These are phyloP conservation scores for Sussaba pulchella DNA, from an alignment of 2,888 invertebrate species.

Conservation along the genomic window DNA sequence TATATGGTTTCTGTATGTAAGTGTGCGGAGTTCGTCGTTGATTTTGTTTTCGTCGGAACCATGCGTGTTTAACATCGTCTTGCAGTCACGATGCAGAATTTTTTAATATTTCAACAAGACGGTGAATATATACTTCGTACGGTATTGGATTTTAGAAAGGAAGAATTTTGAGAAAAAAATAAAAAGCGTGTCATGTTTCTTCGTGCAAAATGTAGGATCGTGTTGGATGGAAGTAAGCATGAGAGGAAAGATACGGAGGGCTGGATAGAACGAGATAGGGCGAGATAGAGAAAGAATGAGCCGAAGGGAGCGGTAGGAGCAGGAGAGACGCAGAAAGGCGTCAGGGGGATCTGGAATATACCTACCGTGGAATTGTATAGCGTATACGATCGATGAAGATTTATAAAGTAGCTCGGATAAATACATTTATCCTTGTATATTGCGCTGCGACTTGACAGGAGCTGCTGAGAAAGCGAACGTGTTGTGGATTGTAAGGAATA, in stretches of 20 bases:
- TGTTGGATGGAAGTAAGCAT: not conserved
- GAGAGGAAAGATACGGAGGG: not conserved
- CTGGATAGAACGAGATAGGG: not conserved
- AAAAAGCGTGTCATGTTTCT: not conserved
- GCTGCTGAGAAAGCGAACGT: slow-evolving; percentile 44
- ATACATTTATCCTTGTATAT: slow-evolving; percentile 63
- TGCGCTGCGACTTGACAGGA: slow-evolving; percentile 48
- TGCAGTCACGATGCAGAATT: no score
- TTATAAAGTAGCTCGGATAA: slow-evolving; percentile 69
- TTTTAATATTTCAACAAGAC: no score
- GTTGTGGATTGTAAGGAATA: slow-evolving; percentile 17
- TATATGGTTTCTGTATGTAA: no score
- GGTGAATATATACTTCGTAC: not conserved
- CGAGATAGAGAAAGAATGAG: no score
- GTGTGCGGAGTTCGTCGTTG: no score
- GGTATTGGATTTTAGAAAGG: not conserved
- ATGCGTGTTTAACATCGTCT: no score
- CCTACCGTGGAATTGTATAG: slow-evolving; percentile 40
- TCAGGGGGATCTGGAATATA: slow-evolving; percentile 43
- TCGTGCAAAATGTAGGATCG: not conserved
- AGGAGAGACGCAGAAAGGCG: slow-evolving; percentile 15
- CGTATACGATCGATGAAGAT: slow-evolving; percentile 67
- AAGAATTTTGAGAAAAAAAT: not conserved
- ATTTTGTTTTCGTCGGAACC: no score
- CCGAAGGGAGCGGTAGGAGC: not conserved